Base-by-base conservation (phyloP, 2,113 vertebrate species). In the Pseudorasbora parva region DNA sequence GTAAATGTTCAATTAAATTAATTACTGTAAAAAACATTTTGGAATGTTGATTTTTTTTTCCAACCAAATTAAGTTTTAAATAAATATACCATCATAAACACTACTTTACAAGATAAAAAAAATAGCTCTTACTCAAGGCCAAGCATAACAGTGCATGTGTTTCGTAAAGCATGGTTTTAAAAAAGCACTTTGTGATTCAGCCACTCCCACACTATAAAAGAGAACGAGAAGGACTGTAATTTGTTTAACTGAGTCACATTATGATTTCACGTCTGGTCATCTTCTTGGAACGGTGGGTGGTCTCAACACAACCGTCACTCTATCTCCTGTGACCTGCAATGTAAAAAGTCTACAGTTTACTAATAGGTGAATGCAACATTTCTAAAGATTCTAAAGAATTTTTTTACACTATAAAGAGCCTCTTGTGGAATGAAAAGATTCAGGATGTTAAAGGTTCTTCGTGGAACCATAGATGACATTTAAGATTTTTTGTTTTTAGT, bases 251-350 rank as follows among this genome's bases (percentile, higher is more conserved):
- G 64, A 69, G 7, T 54, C 82, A 71, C 56, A 41, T 5, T 25
- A 37, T 80, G 71, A 60, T 41, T 75, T 64, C 72, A 51, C 10
- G 21, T 59, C 51, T 33, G 43, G 56, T 85, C 64, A 49, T 92
- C 91, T 92, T 84, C 84, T 87, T 69, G 80, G 82, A 66, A 76
- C 85, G 21, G 74, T 69, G 0, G 81, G 88, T 25, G 89, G 88
- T 71, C 76, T 89, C 87, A 88, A 82, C 10, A 90, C 76, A 33
- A 82, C 75, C 81, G 89, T 92, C 15, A 81, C 81, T 75, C 77
- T 75, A 19, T 15, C 66, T 33, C 49, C 23, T 41, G 62, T 66
- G 54, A 68, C 82, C 88, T 88, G 69, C 60, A 77, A 77, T 82
- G 49, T 19, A 78, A 23, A 37, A 45, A 49, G 25, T 17, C 10